Base-by-base conservation (phyloP, 2,797 vertebrate species). In the Siniperca obscura region DNA sequence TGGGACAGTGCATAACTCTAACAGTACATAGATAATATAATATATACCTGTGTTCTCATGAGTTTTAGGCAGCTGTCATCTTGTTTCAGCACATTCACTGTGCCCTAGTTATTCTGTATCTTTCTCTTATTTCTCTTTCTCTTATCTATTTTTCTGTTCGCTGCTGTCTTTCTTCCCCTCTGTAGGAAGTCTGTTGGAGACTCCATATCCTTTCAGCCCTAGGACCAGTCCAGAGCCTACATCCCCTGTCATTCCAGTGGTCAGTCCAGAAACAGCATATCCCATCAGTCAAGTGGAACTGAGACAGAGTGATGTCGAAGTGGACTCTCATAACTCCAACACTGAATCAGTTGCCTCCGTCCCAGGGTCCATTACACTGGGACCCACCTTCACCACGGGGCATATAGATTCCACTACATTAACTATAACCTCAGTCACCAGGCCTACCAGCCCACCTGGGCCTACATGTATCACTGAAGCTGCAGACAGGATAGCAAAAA, bases 181-280 rank as follows among this genome's bases (percentile, higher is more conserved):
- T 84, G 17, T 57, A 95, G 94, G 93, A 64, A 95, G 94, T 78
- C 62, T 94, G 60, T 68, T 94, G 81, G 94, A 94, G 48, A 87
- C 90, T 69, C 89, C 86, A 10, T 90, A 86, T 88, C 87, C 89
- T 40, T 87, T 93, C 73, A 94, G 94, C 75, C 93, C 93, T 21
- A 91, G 81, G 68, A 93, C 90, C 38, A 95, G 93, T 88, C 92
- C 94, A 57, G 93, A 92, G 67, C 88, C 88, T 21, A 64, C 88
- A 46, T 93, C 86, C 34, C 91, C 93, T 36, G 56, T 88, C 61
- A 78, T 84, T 65, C 80, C 89, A 72, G 77, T 22, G 7, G 78
- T 67, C 48, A 38, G 67, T 56, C 84, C 82, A 64, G 86, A 90
- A 69, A 71, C 79, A 19, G 5, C 70, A 62, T 74, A 44, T 86